Base-by-base conservation (phyloP, 2,113 vertebrate genomes). In the Cochlearius cochlearius region DNA sequence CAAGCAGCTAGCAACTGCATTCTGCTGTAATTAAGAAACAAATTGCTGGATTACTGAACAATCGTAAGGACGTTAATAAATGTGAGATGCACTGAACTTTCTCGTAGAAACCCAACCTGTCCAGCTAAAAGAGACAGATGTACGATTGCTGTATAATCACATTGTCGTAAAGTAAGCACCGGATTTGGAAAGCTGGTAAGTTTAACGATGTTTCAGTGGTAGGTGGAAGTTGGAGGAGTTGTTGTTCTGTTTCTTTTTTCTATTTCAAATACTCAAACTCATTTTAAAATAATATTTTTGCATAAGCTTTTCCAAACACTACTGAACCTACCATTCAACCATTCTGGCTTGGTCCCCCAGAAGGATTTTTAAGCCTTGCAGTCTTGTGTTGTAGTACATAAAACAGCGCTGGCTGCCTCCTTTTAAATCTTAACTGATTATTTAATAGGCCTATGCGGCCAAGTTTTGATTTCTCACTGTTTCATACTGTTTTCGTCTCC, bases 11-110 rank as follows among this genome's bases (percentile, higher is more conserved):
- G 83, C 68, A 75, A 43, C 89, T 95, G 83, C 91, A 19, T 90
- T 76, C 75, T 92, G 91, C 56, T 79, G 89, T 97, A 41, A 26
- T 93, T 94, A 69, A 93, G 83, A 94, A 96, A 90, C 79, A 88
- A 93, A 94, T 49, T 97, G 97, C 97, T 95, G 92, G 87, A 97
- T 72, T 93, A 56, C 27, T 88, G 94, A 97, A 96, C 95, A 96
- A 80, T 97, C 96, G 5, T 58, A 71, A 90, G 60, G 90, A 88
- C 68, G 1, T 95, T 94, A 52, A 77, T 84, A 94, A 96, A 92
- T 39, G 67, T 84, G 91, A 92, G 34, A 25, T 49, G 90, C 91
- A 84, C 89, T 95, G 66, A 78, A 90, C 81, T 93, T 92, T 83
- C 43, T 86, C 60, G 38, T 81, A 79, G 85, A 86, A 93, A 25